A percentile compares a stretch with the other conserved stretches of the same genome.
These are phyloP conservation scores for Sebastes miniatus DNA, from an alignment of 2,797 vertebrate species.

Conservation along the genomic window DNA sequence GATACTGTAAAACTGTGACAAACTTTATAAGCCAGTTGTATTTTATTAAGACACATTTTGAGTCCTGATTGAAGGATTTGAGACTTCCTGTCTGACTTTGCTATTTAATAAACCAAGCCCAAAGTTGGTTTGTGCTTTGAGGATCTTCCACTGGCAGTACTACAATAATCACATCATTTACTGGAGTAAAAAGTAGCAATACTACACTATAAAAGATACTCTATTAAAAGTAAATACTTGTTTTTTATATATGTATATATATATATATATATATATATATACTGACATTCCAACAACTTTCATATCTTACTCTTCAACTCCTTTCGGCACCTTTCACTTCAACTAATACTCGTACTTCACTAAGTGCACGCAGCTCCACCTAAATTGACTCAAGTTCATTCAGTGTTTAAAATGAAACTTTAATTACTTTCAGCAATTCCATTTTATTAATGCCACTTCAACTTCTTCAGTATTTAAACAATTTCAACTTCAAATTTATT, in stretches of 20 bases:
- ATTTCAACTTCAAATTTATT: neutral
- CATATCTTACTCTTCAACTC: no score
- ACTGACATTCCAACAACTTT: no score
- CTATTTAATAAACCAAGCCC: constrained; percentile 96
- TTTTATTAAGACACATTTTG: constrained; percentile 95
- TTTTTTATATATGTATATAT: no score
- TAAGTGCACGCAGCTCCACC: neutral
- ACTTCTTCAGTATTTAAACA: neutral
- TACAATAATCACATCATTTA: neutral
- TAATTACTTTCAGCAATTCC: no score
- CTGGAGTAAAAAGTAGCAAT: neutral
- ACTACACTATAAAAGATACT: neutral
- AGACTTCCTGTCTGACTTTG: constrained; percentile 89
- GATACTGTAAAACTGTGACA: constrained; percentile 97
- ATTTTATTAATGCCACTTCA: neutral
- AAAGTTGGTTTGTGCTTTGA: constrained; percentile 53
- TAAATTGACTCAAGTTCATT: neutral
- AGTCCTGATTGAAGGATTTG: constrained; percentile 87
- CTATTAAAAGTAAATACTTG: no score
- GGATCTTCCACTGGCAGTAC: constrained; percentile 16
- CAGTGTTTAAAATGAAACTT: no score
- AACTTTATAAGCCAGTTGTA: constrained; percentile 97
- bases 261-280: no score
- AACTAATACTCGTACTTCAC: neutral
- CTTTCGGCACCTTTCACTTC: no score